These are phyloP conservation scores for Phataginus tetradactyla DNA, from an alignment of 2,797 vertebrate genomes.

Conservation along the genomic window DNA sequence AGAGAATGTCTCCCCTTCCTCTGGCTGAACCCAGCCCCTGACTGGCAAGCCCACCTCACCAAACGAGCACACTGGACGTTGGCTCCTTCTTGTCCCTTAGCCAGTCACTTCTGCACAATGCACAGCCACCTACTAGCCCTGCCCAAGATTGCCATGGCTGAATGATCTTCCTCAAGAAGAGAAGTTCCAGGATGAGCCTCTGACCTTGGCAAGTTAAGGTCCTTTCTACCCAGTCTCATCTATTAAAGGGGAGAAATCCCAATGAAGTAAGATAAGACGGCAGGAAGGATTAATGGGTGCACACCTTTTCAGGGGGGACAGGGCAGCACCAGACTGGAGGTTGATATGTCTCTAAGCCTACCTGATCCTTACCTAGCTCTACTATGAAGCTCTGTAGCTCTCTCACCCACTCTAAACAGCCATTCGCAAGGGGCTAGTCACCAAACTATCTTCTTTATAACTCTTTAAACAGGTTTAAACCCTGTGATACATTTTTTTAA, in stretches of 20 bases:
- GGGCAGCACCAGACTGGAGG: not conserved
- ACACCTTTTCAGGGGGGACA: not conserved
- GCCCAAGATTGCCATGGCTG: not conserved
- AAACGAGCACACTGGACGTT: not conserved
- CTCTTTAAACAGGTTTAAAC: slow-evolving; percentile 27
- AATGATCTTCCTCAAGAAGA: not conserved
- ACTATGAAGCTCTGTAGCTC: not conserved
- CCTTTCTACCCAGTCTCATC: not conserved
- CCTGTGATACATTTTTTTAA: not conserved
- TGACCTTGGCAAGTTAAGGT: not conserved
- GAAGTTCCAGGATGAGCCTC: not conserved
- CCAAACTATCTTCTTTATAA: not conserved
- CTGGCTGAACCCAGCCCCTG: accelerated
- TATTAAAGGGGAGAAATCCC: not conserved
- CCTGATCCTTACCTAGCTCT: not conserved
- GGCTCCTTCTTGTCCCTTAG: not conserved
- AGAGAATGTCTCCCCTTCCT: not conserved
- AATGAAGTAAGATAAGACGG: not conserved
- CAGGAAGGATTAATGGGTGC: not conserved
- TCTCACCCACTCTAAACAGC: not conserved
- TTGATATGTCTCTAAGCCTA: not conserved
- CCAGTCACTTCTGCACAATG: not conserved
- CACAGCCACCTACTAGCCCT: not conserved
- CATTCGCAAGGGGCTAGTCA: not conserved
- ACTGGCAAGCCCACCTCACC: not conserved